Evolutionary conservation across 1,140 invertebrate species (phyloP).

Genomic region (Mactra quadrangularis): DNA sequence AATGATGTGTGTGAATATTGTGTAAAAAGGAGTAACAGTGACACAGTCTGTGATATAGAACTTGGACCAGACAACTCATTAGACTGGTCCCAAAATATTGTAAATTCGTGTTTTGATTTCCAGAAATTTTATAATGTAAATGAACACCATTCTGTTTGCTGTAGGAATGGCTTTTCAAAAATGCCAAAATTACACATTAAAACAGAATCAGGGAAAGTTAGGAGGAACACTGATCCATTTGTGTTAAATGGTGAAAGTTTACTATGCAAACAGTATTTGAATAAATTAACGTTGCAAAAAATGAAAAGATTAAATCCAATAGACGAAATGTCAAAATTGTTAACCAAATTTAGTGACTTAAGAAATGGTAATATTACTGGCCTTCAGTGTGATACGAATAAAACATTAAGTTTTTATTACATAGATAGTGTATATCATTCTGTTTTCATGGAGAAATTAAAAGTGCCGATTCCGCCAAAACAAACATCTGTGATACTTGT

Average conservation of each 20-base stretch:
- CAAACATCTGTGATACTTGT: conserved; percentile 89
- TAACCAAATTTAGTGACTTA: conserved; percentile 36
- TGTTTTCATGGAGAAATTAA: conserved; percentile 90
- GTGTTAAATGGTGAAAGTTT: conserved; percentile 57
- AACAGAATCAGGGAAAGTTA: conserved; percentile 16
- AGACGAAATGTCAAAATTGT: conserved; percentile 21
- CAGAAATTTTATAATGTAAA: conserved; percentile 65
- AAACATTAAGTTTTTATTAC: conserved; percentile 88
- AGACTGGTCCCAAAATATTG: conserved; percentile 3
- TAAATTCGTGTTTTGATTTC: conserved; percentile 64
- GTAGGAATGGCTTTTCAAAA: conserved; percentile 23
- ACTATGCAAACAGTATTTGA: conserved; percentile 47
- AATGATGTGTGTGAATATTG: conserved; percentile 67
- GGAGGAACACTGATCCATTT: conserved; percentile 53
- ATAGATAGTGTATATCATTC: conserved; percentile 89
- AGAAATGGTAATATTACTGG: conserved; percentile 77
- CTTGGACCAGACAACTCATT: conserved; percentile 8
- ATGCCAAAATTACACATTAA: conserved; percentile 29
- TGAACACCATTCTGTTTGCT: conserved; percentile 65
- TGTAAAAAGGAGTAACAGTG: conserved; percentile 33
- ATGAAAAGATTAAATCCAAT: conserved; percentile 41
- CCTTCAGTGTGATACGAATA: conserved; percentile 87
- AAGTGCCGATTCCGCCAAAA: conserved; percentile 83
- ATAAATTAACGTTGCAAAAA: conserved; percentile 62
- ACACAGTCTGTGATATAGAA: conserved; percentile 51